Base-by-base conservation (phyloP, 1,140 invertebrate species). In the Temnothorax nylanderi region DNA sequence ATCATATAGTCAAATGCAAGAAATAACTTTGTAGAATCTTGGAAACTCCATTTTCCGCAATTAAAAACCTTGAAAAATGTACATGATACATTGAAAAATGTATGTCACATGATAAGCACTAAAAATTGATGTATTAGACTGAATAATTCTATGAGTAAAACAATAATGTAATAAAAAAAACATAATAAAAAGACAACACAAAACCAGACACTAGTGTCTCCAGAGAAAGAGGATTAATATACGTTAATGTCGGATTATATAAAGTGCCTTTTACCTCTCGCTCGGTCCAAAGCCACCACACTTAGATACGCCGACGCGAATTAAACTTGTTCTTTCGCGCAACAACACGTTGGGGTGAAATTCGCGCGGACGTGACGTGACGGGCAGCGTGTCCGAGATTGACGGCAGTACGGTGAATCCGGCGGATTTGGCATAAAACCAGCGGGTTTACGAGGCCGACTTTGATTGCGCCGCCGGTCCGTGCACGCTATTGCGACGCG, bases 391-490 rank as follows among this genome's bases (percentile, higher is more conserved):
- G 69, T 78, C 58, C 74, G 85, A 37, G 75, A 86, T 86, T 78
- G 85, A 86, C 64, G 64, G 32, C 26, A 37, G 18, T 56, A 16
- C 34, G 76, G 13, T 16, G 62, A 71, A 86, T 67, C 76, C 74
- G 49, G 62, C 60, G 82, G 74, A 65, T 78, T 78, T 78, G 82
- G 58, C 58, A 76, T 85, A 77, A 85, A 85, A 85, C 58, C 54
- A n/a, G 41, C 71, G 71, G 34, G 81, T 85, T 85, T 85, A 86
- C 85, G 85, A 81, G 75, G 85, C 56, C 75, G 85, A 71, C 69
- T 77, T 78, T 77, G 87, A 88, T 87, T 75, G 81, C 67, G 80
- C 71, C 13, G 21, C 26, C 71, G 81, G 56, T 58, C 32, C 44
- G 72, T 56, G 71, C 67, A 32, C 58, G 74, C 75, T 65, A 77